Evolutionary conservation across 2,888 invertebrate species (phyloP).

Genomic region (Lacanobia wlatinum): DNA sequence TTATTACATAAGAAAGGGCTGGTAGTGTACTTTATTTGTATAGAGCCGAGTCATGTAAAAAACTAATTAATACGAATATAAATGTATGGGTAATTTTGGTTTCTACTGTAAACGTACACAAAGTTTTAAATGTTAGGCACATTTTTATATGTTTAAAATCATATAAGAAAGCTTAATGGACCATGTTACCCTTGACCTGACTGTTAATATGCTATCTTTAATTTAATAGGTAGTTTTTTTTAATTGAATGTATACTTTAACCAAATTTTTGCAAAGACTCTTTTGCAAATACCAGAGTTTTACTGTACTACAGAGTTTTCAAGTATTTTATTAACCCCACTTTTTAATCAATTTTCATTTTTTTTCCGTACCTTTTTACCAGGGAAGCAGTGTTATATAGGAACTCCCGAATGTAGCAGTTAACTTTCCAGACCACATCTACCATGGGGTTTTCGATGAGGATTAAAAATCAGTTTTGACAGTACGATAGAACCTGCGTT

Average conservation of each 20-base stretch:
- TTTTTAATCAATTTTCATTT: not conserved
- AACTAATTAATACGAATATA: not conserved
- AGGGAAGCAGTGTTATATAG: not conserved
- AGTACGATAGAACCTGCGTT: not conserved
- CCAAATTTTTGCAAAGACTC: too few relatives aligned
- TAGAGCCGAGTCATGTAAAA: conserved; percentile 7
- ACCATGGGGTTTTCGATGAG: not conserved
- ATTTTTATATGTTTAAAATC: conserved; percentile 17
- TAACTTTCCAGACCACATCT: too few relatives aligned
- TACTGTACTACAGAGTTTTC: not conserved
- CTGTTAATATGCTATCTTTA: conserved; percentile 10
- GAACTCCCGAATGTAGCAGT: too few relatives aligned
- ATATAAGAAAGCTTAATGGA: not conserved
- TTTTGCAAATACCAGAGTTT: too few relatives aligned
- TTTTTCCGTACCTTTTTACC: not conserved
- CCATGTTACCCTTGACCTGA: conserved; percentile 5
- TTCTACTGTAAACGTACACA: not conserved
- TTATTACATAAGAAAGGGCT: not conserved
- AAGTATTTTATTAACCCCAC: not conserved
- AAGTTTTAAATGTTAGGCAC: not conserved
- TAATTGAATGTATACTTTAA: too few relatives aligned
- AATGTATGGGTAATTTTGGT: not conserved
- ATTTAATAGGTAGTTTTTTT: not conserved
- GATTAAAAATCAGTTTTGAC: not conserved
- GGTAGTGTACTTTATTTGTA: conserved; percentile 3